phyloP scores from a whole-genome alignment of 2,797 vertebrate genomes.

The Champsocephalus esox region DNA sequence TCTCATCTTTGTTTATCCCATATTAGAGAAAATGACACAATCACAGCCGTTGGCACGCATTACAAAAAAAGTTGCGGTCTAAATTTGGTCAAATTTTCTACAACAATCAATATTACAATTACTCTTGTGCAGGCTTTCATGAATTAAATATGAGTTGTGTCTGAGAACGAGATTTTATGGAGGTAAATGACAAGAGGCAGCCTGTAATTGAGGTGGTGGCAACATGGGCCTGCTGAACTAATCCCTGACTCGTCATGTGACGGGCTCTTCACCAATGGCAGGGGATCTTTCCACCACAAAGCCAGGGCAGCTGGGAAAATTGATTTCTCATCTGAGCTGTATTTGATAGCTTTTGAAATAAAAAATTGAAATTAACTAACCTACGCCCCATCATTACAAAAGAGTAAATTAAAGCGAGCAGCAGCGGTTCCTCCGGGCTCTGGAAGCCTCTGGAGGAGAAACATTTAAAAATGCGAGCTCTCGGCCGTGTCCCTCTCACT shows the following conservation, averaged over 20 bases:
- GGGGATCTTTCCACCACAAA: slow-evolving; percentile 88
- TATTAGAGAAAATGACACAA: slow-evolving; percentile 89
- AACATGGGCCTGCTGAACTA: slow-evolving; percentile 98
- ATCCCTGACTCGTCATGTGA: slow-evolving; percentile 95
- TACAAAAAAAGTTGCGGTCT: slow-evolving; percentile 89
- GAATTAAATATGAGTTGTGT: slow-evolving; percentile 99
- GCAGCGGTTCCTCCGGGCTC: slow-evolving; percentile 89
- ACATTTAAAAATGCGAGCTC: slow-evolving; percentile 87
- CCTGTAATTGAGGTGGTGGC: slow-evolving; percentile 99
- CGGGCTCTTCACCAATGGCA: slow-evolving; percentile 88
- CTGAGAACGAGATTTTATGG: slow-evolving; percentile 99
- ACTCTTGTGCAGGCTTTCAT: slow-evolving; percentile 96
- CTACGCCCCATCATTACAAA: slow-evolving; percentile 97
- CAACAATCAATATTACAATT: slow-evolving; percentile 99
- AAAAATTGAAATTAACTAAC: slow-evolving; percentile 99
- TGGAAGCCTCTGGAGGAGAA: slow-evolving; percentile 91
- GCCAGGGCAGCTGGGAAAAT: slow-evolving; percentile 99
- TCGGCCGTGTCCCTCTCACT: slow-evolving; percentile 46
- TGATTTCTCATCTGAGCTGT: slow-evolving; percentile 99
- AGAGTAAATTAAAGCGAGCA: slow-evolving; percentile 99
- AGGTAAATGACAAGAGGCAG: slow-evolving; percentile 99
- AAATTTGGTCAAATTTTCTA: slow-evolving; percentile 93
- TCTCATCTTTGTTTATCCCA: slow-evolving; percentile 67
- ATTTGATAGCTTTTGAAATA: slow-evolving; percentile 99
- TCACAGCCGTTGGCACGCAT: slow-evolving; percentile 86